Conservation (phyloP, 2,888 invertebrate genomes). For the Fragum sueziense region DNA sequence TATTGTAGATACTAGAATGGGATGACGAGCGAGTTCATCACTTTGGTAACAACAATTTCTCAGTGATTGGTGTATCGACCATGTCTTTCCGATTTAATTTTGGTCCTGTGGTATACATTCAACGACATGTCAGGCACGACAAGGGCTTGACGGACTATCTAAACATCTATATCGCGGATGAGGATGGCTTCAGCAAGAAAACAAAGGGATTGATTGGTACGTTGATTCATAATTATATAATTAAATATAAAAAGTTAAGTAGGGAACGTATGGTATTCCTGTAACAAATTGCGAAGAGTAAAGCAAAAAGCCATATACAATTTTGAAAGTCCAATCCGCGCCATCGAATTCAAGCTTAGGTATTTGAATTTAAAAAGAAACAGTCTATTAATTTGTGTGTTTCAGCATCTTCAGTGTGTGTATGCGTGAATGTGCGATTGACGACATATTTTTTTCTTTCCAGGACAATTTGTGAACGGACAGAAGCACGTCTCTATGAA, state of each 20-base stretch:
- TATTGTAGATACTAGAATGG: slow-evolving; percentile 38
- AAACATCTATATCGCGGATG: slow-evolving; percentile 44
- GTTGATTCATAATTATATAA: too few species aligned
- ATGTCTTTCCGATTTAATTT: slow-evolving; percentile 43
- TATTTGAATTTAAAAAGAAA: background rate
- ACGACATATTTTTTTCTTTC: background rate
- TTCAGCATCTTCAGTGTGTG: background rate
- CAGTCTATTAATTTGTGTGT: background rate
- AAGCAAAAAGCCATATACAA: too few species aligned
- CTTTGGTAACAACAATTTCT: slow-evolving; percentile 44
- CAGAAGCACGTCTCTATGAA: slow-evolving; percentile 42
- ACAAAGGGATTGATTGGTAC: slow-evolving; percentile 48
- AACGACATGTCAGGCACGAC: slow-evolving; percentile 26
- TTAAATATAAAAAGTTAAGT: too few species aligned
- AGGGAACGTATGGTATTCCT: too few species aligned
- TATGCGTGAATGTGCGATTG: background rate
- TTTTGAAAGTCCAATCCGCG: too few species aligned
- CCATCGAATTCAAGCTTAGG: too few species aligned
- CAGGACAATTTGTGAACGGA: slow-evolving; percentile 58
- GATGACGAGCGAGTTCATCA: slow-evolving; percentile 25
- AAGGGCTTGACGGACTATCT: slow-evolving; percentile 30
- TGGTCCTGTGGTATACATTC: slow-evolving; percentile 43
- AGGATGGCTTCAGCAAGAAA: slow-evolving; percentile 50
- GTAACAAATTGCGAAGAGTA: too few species aligned
- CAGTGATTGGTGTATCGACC: background rate